A percentile compares a stretch with the other conserved stretches of the same genome.
Conservation (phyloP, 2,797 vertebrate species). For the Thamnophis elegans region DNA sequence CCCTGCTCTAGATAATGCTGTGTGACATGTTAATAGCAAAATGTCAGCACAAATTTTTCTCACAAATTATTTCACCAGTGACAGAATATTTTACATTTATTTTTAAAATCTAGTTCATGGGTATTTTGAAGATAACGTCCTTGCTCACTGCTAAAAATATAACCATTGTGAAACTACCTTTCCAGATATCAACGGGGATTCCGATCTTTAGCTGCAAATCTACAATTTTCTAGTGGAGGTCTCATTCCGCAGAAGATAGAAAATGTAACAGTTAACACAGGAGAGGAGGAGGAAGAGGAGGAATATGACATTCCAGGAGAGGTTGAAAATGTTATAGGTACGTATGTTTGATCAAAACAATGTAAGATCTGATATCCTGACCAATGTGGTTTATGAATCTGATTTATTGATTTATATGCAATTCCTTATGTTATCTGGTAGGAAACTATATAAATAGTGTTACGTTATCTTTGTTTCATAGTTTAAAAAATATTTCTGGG, state of each 20-base stretch:
- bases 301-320: conserved; percentile 92
- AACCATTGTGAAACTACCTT: conserved; percentile 13
- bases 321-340: conserved; percentile 91
- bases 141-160: neutral
- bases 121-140: neutral
- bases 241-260: conserved; percentile 41
- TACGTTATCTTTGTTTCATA: neutral
- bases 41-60: neutral
- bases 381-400: neutral
- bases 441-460: neutral
- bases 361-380: neutral
- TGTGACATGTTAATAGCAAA: neutral
- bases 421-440: neutral
- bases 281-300: conserved; percentile 78
- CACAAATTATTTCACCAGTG: neutral
- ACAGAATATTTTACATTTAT: neutral
- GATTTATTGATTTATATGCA: neutral
- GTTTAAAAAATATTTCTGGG: neutral
- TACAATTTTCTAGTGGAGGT: conserved; percentile 68
- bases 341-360: conserved; percentile 36
- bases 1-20: neutral
- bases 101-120: neutral
- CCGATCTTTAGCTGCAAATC: conserved; percentile 85
- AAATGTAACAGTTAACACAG: conserved; percentile 45
- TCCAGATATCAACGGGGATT: conserved; percentile 91